Evolutionary conservation across 2,797 vertebrate genomes (phyloP).

Genomic region (Heteromormyrus szaboi): DNA sequence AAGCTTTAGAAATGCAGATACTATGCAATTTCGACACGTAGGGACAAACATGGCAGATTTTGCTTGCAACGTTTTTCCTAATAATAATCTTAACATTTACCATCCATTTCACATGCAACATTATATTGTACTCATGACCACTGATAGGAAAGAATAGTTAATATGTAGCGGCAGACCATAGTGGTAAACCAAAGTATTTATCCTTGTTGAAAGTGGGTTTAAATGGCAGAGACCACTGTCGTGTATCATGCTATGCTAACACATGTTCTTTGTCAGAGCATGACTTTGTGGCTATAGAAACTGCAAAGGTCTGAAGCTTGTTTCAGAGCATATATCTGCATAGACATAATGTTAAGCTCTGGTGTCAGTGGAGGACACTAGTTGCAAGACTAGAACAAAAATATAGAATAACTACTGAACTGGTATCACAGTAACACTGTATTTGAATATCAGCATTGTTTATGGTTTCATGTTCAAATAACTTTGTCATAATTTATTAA

Average conservation of each 20-base stretch:
- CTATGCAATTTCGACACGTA: background rate
- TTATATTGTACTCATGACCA: background rate
- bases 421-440: background rate
- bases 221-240: background rate
- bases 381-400: background rate
- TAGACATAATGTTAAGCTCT: background rate
- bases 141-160: background rate
- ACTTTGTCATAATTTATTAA: background rate
- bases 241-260: background rate
- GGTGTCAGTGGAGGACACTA: background rate
- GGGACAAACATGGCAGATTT: background rate
- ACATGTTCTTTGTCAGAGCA: background rate
- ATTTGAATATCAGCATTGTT: background rate
- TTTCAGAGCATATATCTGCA: background rate
- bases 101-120: background rate
- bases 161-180: background rate
- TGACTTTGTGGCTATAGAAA: background rate
- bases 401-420: background rate
- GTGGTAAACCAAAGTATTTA: constrained; percentile 1
- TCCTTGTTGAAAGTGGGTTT: background rate
- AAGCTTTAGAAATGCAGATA: background rate
- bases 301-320: background rate
- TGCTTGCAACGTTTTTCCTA: background rate
- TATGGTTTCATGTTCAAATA: background rate
- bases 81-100: background rate